phyloP scores from a whole-genome alignment of 53 echinoderm and acorn worm genomes.

The Temnopleurus reevesii region DNA sequence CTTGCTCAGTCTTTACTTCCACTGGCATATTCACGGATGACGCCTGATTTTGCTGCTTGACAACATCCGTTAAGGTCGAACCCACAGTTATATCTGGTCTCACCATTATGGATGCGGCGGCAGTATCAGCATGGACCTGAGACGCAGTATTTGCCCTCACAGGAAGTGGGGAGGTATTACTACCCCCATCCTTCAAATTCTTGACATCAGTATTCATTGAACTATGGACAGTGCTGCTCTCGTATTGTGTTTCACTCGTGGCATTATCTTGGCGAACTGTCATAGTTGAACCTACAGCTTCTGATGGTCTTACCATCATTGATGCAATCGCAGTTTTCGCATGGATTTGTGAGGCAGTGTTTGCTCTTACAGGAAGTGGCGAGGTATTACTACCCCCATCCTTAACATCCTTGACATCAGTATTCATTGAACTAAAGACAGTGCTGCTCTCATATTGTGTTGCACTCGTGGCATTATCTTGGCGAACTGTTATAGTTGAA shows the following conservation, averaged over 20 bases:
- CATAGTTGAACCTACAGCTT: not conserved
- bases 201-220: not conserved
- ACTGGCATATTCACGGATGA: not conserved
- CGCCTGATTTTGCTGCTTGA: not conserved
- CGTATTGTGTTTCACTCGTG: constrained; percentile 4
- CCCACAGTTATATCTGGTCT: not conserved
- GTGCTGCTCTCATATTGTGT: constrained; percentile 16
- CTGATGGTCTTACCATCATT: not conserved
- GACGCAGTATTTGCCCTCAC: not conserved
- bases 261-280: not conserved
- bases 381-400: constrained; percentile 31
- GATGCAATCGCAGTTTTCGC: not conserved
- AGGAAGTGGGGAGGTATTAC: not conserved
- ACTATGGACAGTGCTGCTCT: not conserved
- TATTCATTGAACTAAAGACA: not conserved
- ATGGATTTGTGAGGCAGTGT: not conserved
- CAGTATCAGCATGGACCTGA: not conserved
- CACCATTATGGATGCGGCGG: not conserved
- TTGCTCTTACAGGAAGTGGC: constrained; percentile 6
- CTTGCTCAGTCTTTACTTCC: not conserved
- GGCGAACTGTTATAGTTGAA: too few species aligned
- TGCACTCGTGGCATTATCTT: too few species aligned
- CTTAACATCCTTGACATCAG: not conserved
- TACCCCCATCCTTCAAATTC: not conserved
- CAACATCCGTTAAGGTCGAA: not conserved